Conservation (phyloP, 2,888 invertebrate species). For the Ceriagrion tenellum region DNA sequence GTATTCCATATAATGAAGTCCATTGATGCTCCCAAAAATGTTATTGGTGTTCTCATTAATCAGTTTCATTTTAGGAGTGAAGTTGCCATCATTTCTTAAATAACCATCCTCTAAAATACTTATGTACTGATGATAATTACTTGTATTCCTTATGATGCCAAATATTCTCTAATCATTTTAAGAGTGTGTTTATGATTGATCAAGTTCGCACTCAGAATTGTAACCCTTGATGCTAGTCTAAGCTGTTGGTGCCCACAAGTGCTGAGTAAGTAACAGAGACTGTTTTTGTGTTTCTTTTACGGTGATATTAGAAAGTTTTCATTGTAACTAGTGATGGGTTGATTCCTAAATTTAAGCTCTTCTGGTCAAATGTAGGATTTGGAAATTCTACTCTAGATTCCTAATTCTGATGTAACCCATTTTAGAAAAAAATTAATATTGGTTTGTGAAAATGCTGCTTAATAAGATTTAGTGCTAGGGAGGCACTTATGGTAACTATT, state of each 20-base stretch:
- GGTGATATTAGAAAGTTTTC: neutral
- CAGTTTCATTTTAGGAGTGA: neutral
- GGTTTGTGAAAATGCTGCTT: too few species aligned
- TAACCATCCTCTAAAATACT: neutral
- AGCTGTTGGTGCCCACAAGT: neutral
- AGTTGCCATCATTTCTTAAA: neutral
- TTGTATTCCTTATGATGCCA: neutral
- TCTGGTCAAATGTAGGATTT: too few species aligned
- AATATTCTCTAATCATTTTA: slow-evolving; percentile 5
- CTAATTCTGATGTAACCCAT: neutral
- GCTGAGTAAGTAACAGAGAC: neutral
- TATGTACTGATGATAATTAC: neutral
- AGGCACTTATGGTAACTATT: too few species aligned
- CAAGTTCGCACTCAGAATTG: neutral
- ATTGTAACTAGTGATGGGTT: neutral
- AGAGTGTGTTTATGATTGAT: neutral
- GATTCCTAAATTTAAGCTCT: neutral
- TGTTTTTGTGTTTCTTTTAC: neutral
- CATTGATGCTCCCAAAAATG: neutral
- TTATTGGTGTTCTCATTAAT: neutral
- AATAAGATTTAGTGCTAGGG: too few species aligned
- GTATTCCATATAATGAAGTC: neutral
- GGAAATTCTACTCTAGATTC: neutral
- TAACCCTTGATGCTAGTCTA: neutral
- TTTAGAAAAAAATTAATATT: neutral